These are phyloP conservation scores for Cheirogaleus medius DNA, from an alignment of 2,113 vertebrate genomes.

Conservation along the genomic window DNA sequence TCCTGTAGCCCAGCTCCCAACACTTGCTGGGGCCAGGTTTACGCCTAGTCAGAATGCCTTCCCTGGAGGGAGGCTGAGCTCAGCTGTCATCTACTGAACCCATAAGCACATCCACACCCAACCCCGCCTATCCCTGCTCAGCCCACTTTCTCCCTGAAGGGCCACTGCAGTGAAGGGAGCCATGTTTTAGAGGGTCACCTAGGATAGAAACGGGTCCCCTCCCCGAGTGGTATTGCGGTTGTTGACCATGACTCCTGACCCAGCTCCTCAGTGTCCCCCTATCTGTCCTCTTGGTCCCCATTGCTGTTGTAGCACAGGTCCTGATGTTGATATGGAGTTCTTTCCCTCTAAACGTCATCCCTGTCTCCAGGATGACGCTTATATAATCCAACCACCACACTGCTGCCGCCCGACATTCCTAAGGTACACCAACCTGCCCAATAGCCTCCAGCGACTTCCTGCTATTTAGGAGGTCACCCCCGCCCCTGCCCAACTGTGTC, in stretches of 20 bases:
- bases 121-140: neutral
- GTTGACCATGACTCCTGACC: neutral
- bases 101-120: neutral
- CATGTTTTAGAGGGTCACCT: no score
- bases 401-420: rapidly evolving
- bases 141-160: neutral
- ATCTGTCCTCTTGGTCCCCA: rapidly evolving
- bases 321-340: rapidly evolving
- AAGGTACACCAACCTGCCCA: neutral
- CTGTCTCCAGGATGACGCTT: no score
- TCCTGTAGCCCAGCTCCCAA: neutral
- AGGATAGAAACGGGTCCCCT: neutral
- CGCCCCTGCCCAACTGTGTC: neutral
- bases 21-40: no score
- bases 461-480: neutral
- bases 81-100: neutral
- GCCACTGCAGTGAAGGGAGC: no score
- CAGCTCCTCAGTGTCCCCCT: rapidly evolving
- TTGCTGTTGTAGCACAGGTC: rapidly evolving
- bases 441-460: neutral
- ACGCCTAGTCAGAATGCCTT: neutral
- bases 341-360: neutral
- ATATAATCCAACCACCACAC: neutral
- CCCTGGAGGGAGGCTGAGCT: neutral
- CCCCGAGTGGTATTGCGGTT: rapidly evolving